phyloP scores from a whole-genome alignment of 2,113 vertebrate genomes.

The Bufo bufo region DNA sequence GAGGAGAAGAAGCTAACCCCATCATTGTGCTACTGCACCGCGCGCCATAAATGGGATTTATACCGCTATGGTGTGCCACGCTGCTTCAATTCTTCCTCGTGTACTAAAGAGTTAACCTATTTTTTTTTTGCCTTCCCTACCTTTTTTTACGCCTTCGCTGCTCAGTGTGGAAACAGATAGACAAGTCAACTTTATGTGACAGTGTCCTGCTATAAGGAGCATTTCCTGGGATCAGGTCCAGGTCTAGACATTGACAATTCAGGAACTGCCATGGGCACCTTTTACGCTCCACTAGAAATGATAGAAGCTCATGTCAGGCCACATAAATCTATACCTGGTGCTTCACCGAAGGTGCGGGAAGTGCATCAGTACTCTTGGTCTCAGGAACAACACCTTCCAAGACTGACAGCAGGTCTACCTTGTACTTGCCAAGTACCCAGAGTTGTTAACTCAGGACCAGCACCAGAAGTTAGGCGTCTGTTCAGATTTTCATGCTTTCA shows the following conservation, averaged over 20 bases:
- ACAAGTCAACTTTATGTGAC: neutral
- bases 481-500: too few relatives aligned
- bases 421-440: neutral
- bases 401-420: neutral
- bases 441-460: neutral
- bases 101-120: conserved; percentile 13
- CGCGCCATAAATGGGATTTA: neutral
- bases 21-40: neutral
- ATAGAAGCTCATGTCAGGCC: neutral
- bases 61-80: neutral
- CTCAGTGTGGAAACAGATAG: neutral
- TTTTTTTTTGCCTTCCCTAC: neutral
- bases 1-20: neutral
- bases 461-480: too few relatives aligned
- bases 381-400: neutral
- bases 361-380: neutral
- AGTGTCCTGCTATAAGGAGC: neutral
- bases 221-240: neutral
- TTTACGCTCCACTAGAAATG: neutral
- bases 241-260: conserved; percentile 1
- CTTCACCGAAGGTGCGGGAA: neutral
- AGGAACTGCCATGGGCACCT: neutral
- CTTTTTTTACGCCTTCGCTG: neutral
- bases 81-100: neutral
- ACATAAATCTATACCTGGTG: neutral